Evolutionary conservation across 64 coral and sea anemone species (phyloP), one percentile per base, ranked within the genome.

Genomic region (Orbicella faveolata): DNA sequence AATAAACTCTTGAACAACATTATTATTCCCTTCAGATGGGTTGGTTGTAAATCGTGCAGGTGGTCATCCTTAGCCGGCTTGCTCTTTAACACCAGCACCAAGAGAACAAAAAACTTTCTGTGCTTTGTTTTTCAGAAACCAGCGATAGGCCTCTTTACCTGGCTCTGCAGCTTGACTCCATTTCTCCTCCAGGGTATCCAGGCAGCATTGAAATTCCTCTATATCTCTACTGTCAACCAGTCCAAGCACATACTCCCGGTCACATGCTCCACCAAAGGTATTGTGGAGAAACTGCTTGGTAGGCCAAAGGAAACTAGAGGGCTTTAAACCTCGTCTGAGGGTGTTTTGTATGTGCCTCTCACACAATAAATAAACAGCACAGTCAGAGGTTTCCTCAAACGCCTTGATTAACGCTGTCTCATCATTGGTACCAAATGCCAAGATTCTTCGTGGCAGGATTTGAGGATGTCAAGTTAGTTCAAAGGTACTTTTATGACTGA

Each of bases 401-500:
- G 74, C 74, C 2, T 75, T 0, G 10, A 75, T 75, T 37, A 75
- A 26, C 25, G 74, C 34, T 8, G 34, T 41, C 17, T 75, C 74
- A 39, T 75, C 74, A 37, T 75, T 34, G 16, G 74, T 75, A 17
- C 34, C 0, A 75, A 75, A 83, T 30, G 20, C 19, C 19, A 83
- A 83, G 69, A 18, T 82, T 34, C 21, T 80, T 19, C 25, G 48
- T 75, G 34, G 5, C 72, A 36, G 36, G 48, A 36, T 83, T 81
- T 21, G 83, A 36, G 73, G 79, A 51, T 20, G 26, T 52, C 44
- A 91, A 36, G 52, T 76, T 91, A 6, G 11, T 52, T 52, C 82
- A 84, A 35, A 85, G 75, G 13, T 91, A 41, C 39, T 85, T 84
- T 80, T 91, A 91, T 34, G 44, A 66, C 33, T 91, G 66, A 72